Conservation (phyloP, 1,140 invertebrate species). For the honey bee (Apis mellifera) region Amel_HAv3.1 CM009937.2:5687001-5687500, state of each 20-base stretch:
- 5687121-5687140: background rate
- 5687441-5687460: background rate
- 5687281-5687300: background rate
- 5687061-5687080: background rate
- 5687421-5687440: background rate
- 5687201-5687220: background rate
- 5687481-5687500: background rate
- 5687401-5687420: background rate
- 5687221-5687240: background rate
- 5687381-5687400: background rate
- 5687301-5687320: background rate
- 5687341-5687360: background rate
- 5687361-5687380: no score
- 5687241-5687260: background rate
- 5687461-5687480: background rate
- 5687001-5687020: background rate
- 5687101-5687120: background rate
- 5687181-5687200: background rate
- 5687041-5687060: background rate
- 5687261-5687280: background rate
- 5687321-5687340: background rate
- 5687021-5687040: background rate
- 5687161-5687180: background rate
- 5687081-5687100: background rate
- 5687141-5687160: background rate